Evolutionary conservation across 2,888 invertebrate species (phyloP), one percentile per base, ranked within the genome.

Genomic region (Drosophila atripex): DNA sequence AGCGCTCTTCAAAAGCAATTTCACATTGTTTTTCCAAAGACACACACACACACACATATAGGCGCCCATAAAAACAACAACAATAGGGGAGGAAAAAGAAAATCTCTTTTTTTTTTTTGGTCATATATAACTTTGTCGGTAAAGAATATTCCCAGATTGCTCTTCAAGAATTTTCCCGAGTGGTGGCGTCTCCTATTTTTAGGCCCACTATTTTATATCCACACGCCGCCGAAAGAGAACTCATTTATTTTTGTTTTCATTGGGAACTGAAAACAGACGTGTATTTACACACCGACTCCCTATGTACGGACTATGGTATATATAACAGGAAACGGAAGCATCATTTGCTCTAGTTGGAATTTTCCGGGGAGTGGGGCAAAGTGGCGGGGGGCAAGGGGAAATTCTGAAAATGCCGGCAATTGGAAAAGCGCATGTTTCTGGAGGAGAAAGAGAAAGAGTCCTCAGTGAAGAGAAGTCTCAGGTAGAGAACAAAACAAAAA

Each of bases 361-460:
- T 43, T 43, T 43, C 43, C 43, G 35, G 8, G 18, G n/a, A 35
- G 28, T 23, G 41, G 28, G n/a, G 18, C 1, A 18, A 18, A 18
- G 1, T 18, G 1, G 1, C 2, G 9, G 35, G 35, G 23, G 32
- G 53, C n/a, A 16, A 11, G 11, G 25, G 45, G 21, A 23, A 23
- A 3, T 23, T 4, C 32, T 4, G 50, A 80, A 87, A 88, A 88
- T 65, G 87, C 89, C 89, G 89, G 89, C 83, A 76, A 57, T 57
- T 49, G 45, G 35, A 11, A 72, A 57, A 30, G 86, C 88, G 88
- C 89, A 88, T 56, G 72, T 14, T 38, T 38, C 9, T 16, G 86
- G 75, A 70, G n/a, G 21, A 12, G 0, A 11, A 52, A 28, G 41
- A 50, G 12, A 50, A 25, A 23, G 4, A 47, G 6, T 7, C 35